Evolutionary conservation across 2,888 invertebrate genomes (phyloP), one percentile per base, ranked within the genome.

Genomic region (Dolichopus griseipennis): DNA sequence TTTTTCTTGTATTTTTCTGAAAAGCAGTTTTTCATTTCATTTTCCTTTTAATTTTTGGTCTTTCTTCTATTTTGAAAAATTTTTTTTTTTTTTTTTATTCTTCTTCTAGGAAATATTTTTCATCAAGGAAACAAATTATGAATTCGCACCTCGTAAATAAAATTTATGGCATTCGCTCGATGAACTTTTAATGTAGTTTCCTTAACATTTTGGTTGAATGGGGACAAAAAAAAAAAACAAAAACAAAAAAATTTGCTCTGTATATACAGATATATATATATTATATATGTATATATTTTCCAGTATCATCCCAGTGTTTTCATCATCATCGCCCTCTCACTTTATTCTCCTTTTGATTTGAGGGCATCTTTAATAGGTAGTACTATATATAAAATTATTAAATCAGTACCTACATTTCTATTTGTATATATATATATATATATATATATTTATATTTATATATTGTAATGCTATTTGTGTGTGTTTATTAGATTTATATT

Each of bases 101-200:
- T 52, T 52, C 18, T 52, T 52, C 15, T 18, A 52, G 52, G 52
- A 52, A 52, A 52, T 52, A 52, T 52, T 52, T 52, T 52, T 52
- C 52, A 52, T 52, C 52, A 52, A 52, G 52, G 52, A 52, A 52
- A 52, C 52, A 52, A 52, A 52, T 52, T 52, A 52, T 52, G 52
- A 52, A 52, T 52, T 52, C 52, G 52, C 52, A 52, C 52, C 52
- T 52, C 52, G 52, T 52, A 52, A 52, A 52, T 52, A 52, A 52
- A 52, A 52, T 52, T 52, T 52, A 52, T 52, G 52, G 52, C 15
- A 52, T 52, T 52, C 18, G 52, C 52, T 52, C 52, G 52, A 52
- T 52, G 18, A 52, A 52, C 52, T 52, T 52, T 52, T 52, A 52
- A 52, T 52, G 52, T 52, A 52, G 52, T 52, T 52, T 52, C 52